Base-by-base conservation (phyloP, 2,888 invertebrate species). In the Mesorhabditis belari region DNA sequence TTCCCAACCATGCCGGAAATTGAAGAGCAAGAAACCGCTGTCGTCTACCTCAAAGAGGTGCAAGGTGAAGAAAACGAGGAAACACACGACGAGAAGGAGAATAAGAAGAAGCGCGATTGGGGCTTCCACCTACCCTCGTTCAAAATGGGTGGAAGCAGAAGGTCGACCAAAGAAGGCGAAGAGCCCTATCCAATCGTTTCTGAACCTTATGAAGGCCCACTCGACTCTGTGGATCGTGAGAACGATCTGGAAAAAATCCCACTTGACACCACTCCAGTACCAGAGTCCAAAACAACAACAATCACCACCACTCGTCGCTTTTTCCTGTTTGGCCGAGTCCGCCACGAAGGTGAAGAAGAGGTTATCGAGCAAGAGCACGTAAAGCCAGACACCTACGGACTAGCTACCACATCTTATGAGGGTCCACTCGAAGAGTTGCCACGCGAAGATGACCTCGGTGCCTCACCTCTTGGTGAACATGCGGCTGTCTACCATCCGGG, bases 401-500 rank as follows among this genome's bases (percentile, higher is more conserved):
- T 60, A 24, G 27, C 28, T 17, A n/a, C 63, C 1, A 35, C 49
- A 4, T 27, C 35, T 5, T 59, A 63, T 29, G 58, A 54, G 2
- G 67, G 64, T 53, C 61, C 61, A 19, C 53, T 63, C 6, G 67
- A 64, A 6, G 61, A 64, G 5, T 60, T 23, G 5, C 3, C 28
- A n/a, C 56, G 55, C 0, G 26, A 53, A 12, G 24, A 17, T 3
- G 64, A 67, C 49, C 55, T 67, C 3, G 62, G 58, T 4, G 53
- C 58, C 4, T 5, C 52, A 26, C 60, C 63, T 5, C 53, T 63
- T 19, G 54, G 29, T 9, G 60, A 66, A 49, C 59, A 64, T 12
- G 54, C 67, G 3, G 49, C 51, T 28, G 66, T 61, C 52, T 64
- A 61, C 50, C 62, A 63, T 35, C 62, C 58, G 52, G 66, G 66